Evolutionary conservation across 2,888 invertebrate species (phyloP).

Genomic region (Acanthopleura granulata): DNA sequence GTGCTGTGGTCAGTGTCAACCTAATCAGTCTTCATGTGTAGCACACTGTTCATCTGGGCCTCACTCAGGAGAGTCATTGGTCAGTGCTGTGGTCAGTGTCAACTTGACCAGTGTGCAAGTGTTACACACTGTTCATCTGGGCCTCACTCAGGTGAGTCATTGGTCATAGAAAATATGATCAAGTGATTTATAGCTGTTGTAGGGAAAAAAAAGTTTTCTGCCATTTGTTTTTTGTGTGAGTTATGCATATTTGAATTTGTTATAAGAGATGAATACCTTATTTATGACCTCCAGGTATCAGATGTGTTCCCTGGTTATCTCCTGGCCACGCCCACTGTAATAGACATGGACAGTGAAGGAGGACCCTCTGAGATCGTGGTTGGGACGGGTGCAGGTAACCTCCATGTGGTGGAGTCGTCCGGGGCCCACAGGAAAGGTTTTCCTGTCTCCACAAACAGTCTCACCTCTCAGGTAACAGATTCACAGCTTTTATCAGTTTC

Average conservation of each 20-base stretch:
- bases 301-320: conserved; percentile 58
- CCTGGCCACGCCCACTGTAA: conserved; percentile 60
- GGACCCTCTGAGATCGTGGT: conserved; percentile 55
- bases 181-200: too few relatives aligned
- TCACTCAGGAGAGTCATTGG: too few relatives aligned
- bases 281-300: conserved; percentile 32
- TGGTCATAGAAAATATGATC: too few relatives aligned
- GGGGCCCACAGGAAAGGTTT: conserved; percentile 49
- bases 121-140: too few relatives aligned
- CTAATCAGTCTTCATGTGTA: neutral
- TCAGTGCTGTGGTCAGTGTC: too few relatives aligned
- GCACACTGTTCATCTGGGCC: neutral
- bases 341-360: conserved; percentile 56
- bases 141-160: too few relatives aligned
- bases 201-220: too few relatives aligned
- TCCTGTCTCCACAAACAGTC: conserved; percentile 47
- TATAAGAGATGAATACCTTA: too few relatives aligned
- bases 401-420: conserved; percentile 48
- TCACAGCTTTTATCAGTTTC: too few relatives aligned
- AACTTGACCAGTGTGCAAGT: too few relatives aligned
- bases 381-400: conserved; percentile 58
- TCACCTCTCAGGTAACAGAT: conserved; percentile 53
- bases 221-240: too few relatives aligned
- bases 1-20: neutral
- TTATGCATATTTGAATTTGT: too few relatives aligned